A percentile compares a stretch with the other conserved stretches of the same genome.
Evolutionary conservation across 2,113 vertebrate genomes (phyloP).

Genomic region (Salvelinus namaycush): DNA sequence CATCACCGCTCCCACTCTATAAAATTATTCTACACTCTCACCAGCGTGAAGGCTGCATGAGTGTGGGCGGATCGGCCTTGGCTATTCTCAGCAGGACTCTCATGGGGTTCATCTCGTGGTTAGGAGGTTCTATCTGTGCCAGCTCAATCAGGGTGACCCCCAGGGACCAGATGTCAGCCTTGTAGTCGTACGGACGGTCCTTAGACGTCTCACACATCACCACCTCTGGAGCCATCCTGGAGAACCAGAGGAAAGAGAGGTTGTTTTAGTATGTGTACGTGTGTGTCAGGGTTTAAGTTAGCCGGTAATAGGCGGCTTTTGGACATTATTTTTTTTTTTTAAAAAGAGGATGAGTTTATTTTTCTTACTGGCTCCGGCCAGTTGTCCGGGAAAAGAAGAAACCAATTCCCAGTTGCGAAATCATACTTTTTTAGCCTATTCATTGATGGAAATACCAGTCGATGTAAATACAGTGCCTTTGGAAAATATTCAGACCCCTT

Average conservation of each 20-base stretch:
- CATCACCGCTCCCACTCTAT: too few species aligned
- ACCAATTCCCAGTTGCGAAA: too few species aligned
- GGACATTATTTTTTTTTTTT: too few species aligned
- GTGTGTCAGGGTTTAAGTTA: not conserved
- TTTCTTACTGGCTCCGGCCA: too few species aligned
- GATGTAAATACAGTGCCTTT: too few species aligned
- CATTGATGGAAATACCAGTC: too few species aligned
- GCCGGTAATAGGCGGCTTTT: too few species aligned
- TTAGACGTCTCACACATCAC: slow-evolving; percentile 99
- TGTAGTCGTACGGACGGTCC: slow-evolving; percentile 96
- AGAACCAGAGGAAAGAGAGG: slow-evolving; percentile 8
- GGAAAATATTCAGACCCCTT: too few species aligned
- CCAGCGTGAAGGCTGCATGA: slow-evolving; percentile 94
- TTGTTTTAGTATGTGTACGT: not conserved
- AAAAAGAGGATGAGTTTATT: too few species aligned
- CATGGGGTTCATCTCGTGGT: slow-evolving; percentile 98
- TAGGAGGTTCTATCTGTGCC: slow-evolving; percentile 96
- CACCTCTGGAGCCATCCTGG: slow-evolving; percentile 98
- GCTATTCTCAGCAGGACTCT: slow-evolving; percentile 97
- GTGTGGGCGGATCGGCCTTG: slow-evolving; percentile 91
- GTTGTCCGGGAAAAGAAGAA: too few species aligned
- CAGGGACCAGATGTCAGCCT: slow-evolving; percentile 98
- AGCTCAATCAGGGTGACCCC: slow-evolving; percentile 97
- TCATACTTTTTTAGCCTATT: too few species aligned
- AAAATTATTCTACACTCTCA: slow-evolving; percentile 53